phyloP scores from a whole-genome alignment of 2,113 vertebrate genomes.

The Elaphurus davidianus region DNA sequence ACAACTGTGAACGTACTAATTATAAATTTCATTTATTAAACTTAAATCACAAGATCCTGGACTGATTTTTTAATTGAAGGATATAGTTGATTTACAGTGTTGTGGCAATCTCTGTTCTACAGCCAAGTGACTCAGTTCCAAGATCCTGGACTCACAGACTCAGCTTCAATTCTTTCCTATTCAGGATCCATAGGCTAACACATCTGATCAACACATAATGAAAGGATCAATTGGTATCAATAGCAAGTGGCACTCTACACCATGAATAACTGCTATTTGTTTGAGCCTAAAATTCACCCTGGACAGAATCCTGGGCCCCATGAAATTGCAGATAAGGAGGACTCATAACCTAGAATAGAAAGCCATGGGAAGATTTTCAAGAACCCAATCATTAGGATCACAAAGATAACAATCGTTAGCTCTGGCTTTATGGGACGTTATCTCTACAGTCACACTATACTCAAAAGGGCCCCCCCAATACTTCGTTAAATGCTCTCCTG shows the following conservation, averaged over 20 bases:
- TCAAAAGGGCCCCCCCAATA: neutral
- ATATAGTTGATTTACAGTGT: neutral
- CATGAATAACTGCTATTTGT: neutral
- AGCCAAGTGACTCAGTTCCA: neutral
- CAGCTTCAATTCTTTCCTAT: neutral
- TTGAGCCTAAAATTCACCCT: neutral
- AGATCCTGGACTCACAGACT: neutral
- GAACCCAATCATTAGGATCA: neutral
- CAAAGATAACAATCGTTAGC: neutral
- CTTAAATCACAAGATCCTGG: neutral
- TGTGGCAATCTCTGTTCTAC: neutral
- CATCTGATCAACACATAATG: neutral
- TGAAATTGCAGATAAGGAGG: neutral
- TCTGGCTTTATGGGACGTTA: neutral
- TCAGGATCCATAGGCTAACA: neutral
- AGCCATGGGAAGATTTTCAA: neutral
- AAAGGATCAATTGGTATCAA: neutral
- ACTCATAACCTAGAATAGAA: neutral
- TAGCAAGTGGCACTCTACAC: neutral
- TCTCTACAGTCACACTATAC: neutral
- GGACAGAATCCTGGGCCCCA: neutral
- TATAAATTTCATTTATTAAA: slow-evolving; percentile 4
- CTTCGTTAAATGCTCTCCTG: neutral
- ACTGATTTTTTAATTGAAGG: neutral
- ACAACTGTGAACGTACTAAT: neutral